Conservation (phyloP, 2,113 vertebrate genomes). For the Lagopus muta region DNA sequence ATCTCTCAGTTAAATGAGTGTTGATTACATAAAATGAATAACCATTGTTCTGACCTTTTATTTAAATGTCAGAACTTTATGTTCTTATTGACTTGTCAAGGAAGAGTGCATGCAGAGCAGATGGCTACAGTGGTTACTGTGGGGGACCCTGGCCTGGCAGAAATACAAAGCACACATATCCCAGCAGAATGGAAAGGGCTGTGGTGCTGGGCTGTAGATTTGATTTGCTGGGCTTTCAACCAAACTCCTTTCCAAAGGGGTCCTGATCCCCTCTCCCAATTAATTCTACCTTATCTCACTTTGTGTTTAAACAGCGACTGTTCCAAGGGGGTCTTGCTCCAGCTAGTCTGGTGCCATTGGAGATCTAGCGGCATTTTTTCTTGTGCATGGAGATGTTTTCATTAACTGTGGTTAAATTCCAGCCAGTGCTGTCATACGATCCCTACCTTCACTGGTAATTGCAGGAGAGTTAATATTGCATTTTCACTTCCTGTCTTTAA, state of each 20-base stretch:
- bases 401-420: constrained; percentile 6
- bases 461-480: not conserved
- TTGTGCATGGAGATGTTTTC: not conserved
- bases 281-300: not conserved
- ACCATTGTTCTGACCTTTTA: not conserved
- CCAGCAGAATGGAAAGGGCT: not conserved
- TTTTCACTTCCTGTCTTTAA: constrained; percentile 33
- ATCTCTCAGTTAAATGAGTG: not conserved
- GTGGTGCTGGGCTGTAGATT: fast-evolving
- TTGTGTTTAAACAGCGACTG: not conserved
- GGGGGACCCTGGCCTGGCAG: fast-evolving
- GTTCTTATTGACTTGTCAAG: not conserved
- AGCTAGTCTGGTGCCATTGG: not conserved
- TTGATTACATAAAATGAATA: not conserved
- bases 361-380: not conserved
- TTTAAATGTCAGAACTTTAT: not conserved
- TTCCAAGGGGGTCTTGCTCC: not conserved
- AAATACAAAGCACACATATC: fast-evolving
- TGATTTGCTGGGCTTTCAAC: not conserved
- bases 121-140: not conserved
- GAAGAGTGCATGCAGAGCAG: not conserved
- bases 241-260: not conserved
- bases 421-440: not conserved
- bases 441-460: not conserved
- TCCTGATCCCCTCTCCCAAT: not conserved